Percentiles rank a stretch among this genome's conserved stretches.
Evolutionary conservation across 2,797 vertebrate species (phyloP).

Genomic region (Ispidina lecontei): DNA sequence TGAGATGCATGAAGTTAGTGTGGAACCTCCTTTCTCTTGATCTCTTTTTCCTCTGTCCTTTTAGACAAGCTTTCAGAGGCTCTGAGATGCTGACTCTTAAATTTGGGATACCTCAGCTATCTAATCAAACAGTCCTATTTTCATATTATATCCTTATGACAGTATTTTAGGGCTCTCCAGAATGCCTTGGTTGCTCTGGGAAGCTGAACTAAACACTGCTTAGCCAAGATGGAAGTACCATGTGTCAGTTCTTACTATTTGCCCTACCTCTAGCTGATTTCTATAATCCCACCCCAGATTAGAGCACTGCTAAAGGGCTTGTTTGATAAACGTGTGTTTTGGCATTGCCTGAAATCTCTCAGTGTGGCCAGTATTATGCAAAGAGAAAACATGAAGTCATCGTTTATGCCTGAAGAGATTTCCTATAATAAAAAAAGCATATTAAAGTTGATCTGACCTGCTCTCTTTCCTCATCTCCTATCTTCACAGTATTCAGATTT

Average conservation of each 20-base stretch:
- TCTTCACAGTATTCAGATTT: neutral
- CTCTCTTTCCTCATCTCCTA: neutral
- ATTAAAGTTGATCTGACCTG: neutral
- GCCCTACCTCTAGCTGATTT: neutral
- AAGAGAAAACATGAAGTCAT: neutral
- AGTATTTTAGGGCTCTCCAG: neutral
- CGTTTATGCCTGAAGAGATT: neutral
- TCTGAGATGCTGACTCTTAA: neutral
- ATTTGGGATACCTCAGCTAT: neutral
- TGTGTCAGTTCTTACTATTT: neutral
- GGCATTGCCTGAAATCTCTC: neutral
- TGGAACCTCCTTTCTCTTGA: neutral
- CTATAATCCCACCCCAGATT: neutral
- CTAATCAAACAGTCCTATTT: neutral
- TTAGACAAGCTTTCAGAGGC: neutral
- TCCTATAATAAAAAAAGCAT: neutral
- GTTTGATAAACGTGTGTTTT: neutral
- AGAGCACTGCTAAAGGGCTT: neutral
- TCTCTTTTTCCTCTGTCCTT: neutral
- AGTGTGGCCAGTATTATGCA: neutral
- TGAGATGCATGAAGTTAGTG: neutral
- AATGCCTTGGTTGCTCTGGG: neutral
- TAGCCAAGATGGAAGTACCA: neutral
- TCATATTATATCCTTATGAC: neutral
- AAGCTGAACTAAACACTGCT: neutral